phyloP scores from a whole-genome alignment of 2,888 invertebrate genomes.

The Scotopteryx bipunctaria region DNA sequence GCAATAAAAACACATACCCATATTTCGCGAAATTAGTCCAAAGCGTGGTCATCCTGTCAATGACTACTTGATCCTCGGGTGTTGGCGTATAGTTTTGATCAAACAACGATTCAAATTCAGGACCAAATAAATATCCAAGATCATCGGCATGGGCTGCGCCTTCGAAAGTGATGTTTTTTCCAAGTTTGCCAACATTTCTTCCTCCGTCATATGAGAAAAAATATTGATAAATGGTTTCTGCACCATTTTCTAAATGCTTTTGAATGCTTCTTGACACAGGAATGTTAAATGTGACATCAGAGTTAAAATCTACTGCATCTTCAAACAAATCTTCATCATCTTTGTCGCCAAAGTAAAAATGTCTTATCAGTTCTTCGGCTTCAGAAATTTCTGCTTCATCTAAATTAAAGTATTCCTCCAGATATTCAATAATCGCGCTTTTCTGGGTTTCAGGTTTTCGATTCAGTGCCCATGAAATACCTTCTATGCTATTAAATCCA shows the following conservation, averaged over 20 bases:
- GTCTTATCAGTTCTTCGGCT: conserved; percentile 45
- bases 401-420: conserved; percentile 42
- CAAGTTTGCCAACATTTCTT: conserved; percentile 54
- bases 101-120: too few relatives aligned
- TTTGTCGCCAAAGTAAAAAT: conserved; percentile 62
- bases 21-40: conserved; percentile 59
- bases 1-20: conserved; percentile 48
- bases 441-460: too few relatives aligned
- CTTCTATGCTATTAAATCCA: conserved; percentile 47
- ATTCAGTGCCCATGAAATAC: too few relatives aligned
- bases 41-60: conserved; percentile 50
- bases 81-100: too few relatives aligned
- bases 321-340: conserved; percentile 46
- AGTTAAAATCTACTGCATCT: conserved; percentile 41
- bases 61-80: too few relatives aligned
- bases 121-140: conserved; percentile 53
- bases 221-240: conserved; percentile 50
- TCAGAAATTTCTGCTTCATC: conserved; percentile 36
- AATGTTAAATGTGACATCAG: conserved; percentile 50
- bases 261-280: conserved; percentile 46
- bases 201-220: conserved; percentile 57
- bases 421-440: too few relatives aligned
- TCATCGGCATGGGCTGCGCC: conserved; percentile 51
- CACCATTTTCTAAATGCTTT: conserved; percentile 47
- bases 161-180: too few relatives aligned